phyloP scores from a whole-genome alignment of 2,797 vertebrate genomes.

The Pangasius krempfi region DNA sequence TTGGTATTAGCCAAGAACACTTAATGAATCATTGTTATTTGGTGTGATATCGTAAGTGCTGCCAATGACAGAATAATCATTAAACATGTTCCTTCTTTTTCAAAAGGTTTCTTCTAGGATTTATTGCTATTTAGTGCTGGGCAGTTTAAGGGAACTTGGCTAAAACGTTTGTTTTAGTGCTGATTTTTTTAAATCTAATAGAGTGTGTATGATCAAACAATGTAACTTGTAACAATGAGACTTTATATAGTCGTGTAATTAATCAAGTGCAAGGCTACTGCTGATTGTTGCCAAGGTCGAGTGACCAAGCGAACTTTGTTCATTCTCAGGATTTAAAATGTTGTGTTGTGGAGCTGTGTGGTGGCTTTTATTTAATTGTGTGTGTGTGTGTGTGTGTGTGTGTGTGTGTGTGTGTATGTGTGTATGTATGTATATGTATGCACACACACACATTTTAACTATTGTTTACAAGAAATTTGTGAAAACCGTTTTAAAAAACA shows the following conservation, averaged over 20 bases:
- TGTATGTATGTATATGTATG: not conserved
- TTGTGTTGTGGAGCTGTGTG: constrained; percentile 58
- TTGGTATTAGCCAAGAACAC: not conserved
- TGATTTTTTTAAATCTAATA: not conserved
- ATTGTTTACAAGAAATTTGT: constrained; percentile 68
- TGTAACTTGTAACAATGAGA: not conserved
- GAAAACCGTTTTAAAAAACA: constrained; percentile 65
- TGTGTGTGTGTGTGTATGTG: not conserved
- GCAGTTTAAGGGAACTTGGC: not conserved
- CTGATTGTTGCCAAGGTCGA: constrained; percentile 23
- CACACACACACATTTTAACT: constrained; percentile 67
- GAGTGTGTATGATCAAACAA: not conserved
- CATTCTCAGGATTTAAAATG: constrained; percentile 75
- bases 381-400: not conserved
- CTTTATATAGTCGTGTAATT: not conserved
- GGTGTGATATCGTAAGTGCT: not conserved
- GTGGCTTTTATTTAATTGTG: constrained; percentile 57
- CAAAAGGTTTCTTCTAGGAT: not conserved
- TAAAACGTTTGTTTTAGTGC: not conserved
- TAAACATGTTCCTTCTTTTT: too few relatives aligned
- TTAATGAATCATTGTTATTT: not conserved
- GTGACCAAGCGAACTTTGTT: constrained; percentile 52
- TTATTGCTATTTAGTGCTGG: not conserved
- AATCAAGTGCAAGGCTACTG: constrained; percentile 22
- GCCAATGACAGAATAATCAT: not conserved